Evolutionary conservation across 1,140 invertebrate species (phyloP).

Genomic region (Bursaphelenchus mucronatus): DNA sequence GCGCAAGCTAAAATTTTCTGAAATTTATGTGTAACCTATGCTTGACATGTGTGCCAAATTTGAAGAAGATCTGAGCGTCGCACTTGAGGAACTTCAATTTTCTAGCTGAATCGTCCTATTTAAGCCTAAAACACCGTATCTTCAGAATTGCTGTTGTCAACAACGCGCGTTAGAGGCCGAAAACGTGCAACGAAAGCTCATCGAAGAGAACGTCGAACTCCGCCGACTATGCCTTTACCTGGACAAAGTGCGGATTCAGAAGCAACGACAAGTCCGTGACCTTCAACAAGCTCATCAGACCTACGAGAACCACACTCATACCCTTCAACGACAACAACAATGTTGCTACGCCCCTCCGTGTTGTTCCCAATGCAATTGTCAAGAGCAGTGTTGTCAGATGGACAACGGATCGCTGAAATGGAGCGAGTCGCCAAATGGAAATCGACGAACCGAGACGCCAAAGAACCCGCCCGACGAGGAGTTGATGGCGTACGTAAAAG

Average conservation of each 20-base stretch:
- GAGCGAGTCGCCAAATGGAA: neutral
- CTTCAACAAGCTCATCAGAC: neutral
- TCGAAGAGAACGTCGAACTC: constrained; percentile 10
- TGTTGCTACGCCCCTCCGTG: neutral
- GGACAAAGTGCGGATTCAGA: constrained; percentile 3
- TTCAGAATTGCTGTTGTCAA: constrained; percentile 17
- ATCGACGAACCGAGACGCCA: constrained; percentile 5
- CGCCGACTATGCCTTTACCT: constrained; percentile 13
- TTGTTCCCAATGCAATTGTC: constrained; percentile 8
- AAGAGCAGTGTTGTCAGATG: constrained; percentile 3
- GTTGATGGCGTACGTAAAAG: constrained; percentile 1
- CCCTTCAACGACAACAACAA: neutral
- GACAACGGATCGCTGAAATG: neutral
- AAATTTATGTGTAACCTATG: too few species aligned
- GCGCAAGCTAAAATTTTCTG: too few species aligned
- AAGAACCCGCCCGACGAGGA: constrained; percentile 6
- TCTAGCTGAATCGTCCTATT: too few species aligned
- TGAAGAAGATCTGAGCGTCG: too few species aligned
- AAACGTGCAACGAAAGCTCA: constrained; percentile 2
- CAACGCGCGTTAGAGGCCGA: constrained; percentile 16
- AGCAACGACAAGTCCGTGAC: neutral
- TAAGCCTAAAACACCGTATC: too few species aligned
- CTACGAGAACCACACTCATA: neutral
- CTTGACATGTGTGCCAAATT: too few species aligned
- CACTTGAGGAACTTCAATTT: too few species aligned